phyloP scores from a whole-genome alignment of 2,797 vertebrate species.

The Schizopygopsis pylzovi region DNA sequence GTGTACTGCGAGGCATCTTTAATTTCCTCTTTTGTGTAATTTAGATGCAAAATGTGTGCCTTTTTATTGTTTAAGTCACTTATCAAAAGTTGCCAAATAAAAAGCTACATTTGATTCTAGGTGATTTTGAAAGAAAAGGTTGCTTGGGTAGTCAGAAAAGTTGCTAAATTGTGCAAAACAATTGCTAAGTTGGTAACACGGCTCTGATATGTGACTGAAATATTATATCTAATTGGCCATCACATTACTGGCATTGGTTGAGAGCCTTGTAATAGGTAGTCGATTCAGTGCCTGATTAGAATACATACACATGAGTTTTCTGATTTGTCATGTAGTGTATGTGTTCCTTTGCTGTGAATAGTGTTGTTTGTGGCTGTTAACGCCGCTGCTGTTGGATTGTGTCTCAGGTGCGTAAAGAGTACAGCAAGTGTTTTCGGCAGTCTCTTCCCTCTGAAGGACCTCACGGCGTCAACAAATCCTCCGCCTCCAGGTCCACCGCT shows the following conservation, averaged over 20 bases:
- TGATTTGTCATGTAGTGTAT: neutral
- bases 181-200: too few species aligned
- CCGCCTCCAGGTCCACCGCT: slow-evolving; percentile 91
- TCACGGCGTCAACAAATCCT: slow-evolving; percentile 91
- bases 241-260: neutral
- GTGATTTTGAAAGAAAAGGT: too few species aligned
- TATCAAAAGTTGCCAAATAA: too few species aligned
- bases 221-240: too few species aligned
- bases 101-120: too few species aligned
- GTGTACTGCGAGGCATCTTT: too few species aligned
- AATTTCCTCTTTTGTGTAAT: too few species aligned
- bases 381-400: slow-evolving; percentile 53
- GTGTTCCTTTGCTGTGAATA: neutral
- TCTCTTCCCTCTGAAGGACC: slow-evolving; percentile 91
- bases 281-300: neutral
- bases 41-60: too few species aligned
- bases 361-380: slow-evolving; percentile 1
- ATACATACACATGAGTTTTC: neutral
- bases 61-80: too few species aligned
- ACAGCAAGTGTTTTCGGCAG: slow-evolving; percentile 96
- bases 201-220: too few species aligned
- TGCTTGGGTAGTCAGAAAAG: too few species aligned
- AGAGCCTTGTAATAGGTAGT: neutral
- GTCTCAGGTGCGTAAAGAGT: slow-evolving; percentile 94
- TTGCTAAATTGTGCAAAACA: too few species aligned